phyloP scores from a whole-genome alignment of 2,888 invertebrate species.

The Muschampia plurimacula region DNA sequence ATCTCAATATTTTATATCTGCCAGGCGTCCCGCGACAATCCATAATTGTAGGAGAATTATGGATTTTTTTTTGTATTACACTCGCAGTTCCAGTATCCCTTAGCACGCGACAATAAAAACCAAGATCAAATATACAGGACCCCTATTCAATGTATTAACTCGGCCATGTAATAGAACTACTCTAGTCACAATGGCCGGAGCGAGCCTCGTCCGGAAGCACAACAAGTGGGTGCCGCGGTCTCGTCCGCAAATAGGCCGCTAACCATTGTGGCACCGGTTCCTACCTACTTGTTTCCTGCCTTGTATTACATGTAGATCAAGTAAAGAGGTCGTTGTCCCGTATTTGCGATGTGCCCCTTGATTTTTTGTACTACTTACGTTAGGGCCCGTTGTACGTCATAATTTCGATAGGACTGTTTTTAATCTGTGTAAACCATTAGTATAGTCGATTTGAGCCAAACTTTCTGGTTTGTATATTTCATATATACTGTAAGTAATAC shows the following conservation, averaged over 20 bases:
- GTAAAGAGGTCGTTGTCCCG: slow-evolving; percentile 41
- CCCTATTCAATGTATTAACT: slow-evolving; percentile 68
- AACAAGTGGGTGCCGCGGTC: slow-evolving; percentile 75
- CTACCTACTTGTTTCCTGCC: slow-evolving; percentile 58
- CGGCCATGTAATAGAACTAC: slow-evolving; percentile 61
- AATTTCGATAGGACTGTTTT: not conserved
- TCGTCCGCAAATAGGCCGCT: slow-evolving; percentile 76
- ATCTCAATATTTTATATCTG: too few species aligned
- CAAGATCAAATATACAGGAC: slow-evolving; percentile 26
- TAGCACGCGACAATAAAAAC: slow-evolving; percentile 26
- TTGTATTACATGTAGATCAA: slow-evolving; percentile 41
- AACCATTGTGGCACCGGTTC: slow-evolving; percentile 58
- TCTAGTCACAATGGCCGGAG: slow-evolving; percentile 56
- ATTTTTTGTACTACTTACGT: not conserved
- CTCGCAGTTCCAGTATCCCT: not conserved
- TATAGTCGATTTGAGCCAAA: too few species aligned
- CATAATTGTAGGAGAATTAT: too few species aligned
- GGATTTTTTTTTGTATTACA: not conserved
- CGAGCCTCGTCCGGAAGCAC: slow-evolving; percentile 65
- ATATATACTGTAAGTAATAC: too few species aligned
- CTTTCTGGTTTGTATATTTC: too few species aligned
- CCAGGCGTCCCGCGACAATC: too few species aligned
- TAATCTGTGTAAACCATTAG: not conserved
- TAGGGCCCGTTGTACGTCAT: not conserved
- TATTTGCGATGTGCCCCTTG: slow-evolving; percentile 29